Evolutionary conservation across 92 coral and sea anemone genomes (phyloP), one percentile per base, ranked within the genome.

Genomic region (Galaxea fascicularis): DNA sequence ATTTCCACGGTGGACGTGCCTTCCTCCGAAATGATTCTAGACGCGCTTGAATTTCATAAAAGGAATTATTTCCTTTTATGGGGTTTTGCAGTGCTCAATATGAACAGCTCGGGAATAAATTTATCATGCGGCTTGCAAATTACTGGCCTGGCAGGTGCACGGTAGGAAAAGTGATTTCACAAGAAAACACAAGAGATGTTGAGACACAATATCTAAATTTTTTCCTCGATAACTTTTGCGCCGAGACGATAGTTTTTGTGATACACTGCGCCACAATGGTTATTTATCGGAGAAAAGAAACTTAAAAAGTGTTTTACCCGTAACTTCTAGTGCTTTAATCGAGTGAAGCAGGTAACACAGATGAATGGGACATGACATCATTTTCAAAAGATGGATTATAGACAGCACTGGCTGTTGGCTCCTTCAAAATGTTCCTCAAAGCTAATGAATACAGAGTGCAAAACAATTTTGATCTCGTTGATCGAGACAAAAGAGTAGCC

Each of bases 401-500:
- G 49, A 52, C 53, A 65, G 49, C 28, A 59, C 4, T 18, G 51
- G n/a, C 51, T 56, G 71, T 83, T 71, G 25, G 65, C 12, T 44
- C 53, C 21, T 67, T 73, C 26, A 56, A 59, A 71, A 64, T 56
- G 28, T 82, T 71, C 70, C 71, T 11, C 18, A 21, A 47, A 82
- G 78, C 70, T 82, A 82, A 70, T 70, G 78, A 82, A 70, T 82
- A 41, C 28, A 82, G 78, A 82, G 71, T 71, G 60, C 69, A 71
- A 60, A 73, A 60, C 82, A 73, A 62, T 74, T 83, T 73, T 73
- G 74, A 63, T 83, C 87, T 67, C 57, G 78, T 71, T 52, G 58
- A 82, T 82, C 85, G 78, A 82, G 70, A 82, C 86, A 82, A 82
- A 81, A 46, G 86, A 25, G 41, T 51, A 21, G 69, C 86, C 47